These are phyloP conservation scores for Gymnoscopelus braueri DNA, from an alignment of 2,797 vertebrate genomes.

Conservation along the genomic window DNA sequence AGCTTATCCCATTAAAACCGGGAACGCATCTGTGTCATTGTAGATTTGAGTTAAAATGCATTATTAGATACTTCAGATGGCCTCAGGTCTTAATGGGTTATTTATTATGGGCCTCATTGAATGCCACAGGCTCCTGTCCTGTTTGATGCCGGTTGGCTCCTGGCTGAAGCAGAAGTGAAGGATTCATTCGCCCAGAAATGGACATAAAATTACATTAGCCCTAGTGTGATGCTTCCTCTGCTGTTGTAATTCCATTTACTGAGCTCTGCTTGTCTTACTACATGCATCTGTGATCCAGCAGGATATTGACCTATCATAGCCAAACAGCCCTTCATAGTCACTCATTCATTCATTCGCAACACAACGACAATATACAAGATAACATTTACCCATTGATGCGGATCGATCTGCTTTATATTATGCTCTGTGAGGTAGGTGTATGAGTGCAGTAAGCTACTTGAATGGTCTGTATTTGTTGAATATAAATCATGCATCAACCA, in stretches of 20 bases:
- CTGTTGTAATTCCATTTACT: conserved; percentile 63
- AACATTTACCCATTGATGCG: conserved; percentile 1
- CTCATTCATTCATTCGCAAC: conserved; percentile 8
- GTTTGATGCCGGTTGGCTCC: conserved; percentile 6
- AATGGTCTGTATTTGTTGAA: background rate
- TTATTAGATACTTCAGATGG: background rate
- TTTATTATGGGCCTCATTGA: conserved; percentile 4
- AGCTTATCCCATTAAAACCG: too few species aligned
- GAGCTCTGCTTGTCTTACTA: conserved; percentile 42
- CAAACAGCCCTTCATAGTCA: conserved; percentile 8
- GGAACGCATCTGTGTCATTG: too few species aligned
- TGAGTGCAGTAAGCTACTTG: background rate
- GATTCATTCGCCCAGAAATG: conserved; percentile 56
- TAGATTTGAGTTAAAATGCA: too few species aligned
- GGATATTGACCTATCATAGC: conserved; percentile 19
- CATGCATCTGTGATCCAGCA: conserved; percentile 10
- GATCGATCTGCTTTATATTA: background rate
- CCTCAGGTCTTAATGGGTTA: too few species aligned
- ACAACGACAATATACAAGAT: conserved; percentile 15
- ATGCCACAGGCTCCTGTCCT: conserved; percentile 20
- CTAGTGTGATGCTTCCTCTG: conserved; percentile 44
- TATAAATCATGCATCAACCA: background rate
- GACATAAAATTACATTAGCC: conserved; percentile 64
- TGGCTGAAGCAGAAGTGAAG: conserved; percentile 30
- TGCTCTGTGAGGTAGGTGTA: conserved; percentile 6